Base-by-base conservation (phyloP, 2,888 invertebrate genomes). In the Sesamia inferens region DNA sequence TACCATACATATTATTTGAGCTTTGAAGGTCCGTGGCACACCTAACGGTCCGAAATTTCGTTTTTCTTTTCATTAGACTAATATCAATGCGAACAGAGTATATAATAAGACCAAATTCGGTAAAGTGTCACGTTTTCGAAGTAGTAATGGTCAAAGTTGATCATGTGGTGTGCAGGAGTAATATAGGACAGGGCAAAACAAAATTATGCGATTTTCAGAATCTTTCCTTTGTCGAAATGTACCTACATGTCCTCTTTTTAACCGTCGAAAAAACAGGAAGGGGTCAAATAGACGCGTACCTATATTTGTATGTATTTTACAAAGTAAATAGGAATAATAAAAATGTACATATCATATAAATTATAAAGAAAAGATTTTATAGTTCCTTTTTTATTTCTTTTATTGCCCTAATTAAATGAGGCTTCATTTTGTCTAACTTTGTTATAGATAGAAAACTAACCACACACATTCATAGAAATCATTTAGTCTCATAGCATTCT, bases 401-500 rank as follows among this genome's bases (percentile, higher is more conserved):
- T 11, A 39, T 54, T 54, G 5, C 2, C 5, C 8, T n/a, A 24
- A 16, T 24, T 24, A 44, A 24, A 10, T 16, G n/a, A n/a, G n/a
- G n/a, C n/a, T n/a, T n/a, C n/a, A n/a, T n/a, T 19, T 19, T 48
- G 6, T 19, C 19, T 48, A 48, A 48, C 48, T 19, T 48, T 48
- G 48, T 16, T 7, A 48, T 48, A 51, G 8, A 51, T 51, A 51
- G 51, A 51, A 19, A 51, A 19, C 8, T 54, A 24, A 16, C 24
- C 42, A 63, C 51, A 55, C 1, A 42, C 5, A 42, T 14, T 59
- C 19, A 44, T 42, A 55, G 66, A 82, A 42, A 70, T 66, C 16
- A 84, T 80, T 75, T 61, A 75, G 69, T 44, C 13, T 14, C 54
- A 11, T 39, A 61, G 24, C 42, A 48, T 80, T 69, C 4, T 59